Percentiles rank a stretch among this genome's conserved stretches.
phyloP scores from a whole-genome alignment of 2,113 vertebrate genomes.

The Microtus pennsylvanicus region DNA sequence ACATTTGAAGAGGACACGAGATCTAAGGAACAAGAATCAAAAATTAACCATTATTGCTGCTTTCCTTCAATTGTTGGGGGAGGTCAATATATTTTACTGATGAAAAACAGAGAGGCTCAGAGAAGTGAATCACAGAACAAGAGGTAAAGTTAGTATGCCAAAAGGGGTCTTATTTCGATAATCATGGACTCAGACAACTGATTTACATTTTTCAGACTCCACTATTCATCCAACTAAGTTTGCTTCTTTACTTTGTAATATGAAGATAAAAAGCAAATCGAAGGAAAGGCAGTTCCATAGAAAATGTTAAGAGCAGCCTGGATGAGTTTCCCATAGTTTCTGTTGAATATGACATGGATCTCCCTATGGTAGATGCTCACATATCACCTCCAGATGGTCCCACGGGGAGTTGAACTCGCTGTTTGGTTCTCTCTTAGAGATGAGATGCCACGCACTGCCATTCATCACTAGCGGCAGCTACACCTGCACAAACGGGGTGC shows the following conservation, averaged over 20 bases:
- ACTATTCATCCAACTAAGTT: not conserved
- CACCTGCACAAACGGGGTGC: slow-evolving; percentile 90
- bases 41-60: slow-evolving; percentile 4
- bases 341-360: not conserved
- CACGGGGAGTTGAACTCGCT: slow-evolving; percentile 29
- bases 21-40: slow-evolving; percentile 45
- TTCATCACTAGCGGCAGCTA: slow-evolving; percentile 91
- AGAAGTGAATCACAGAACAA: slow-evolving; percentile 46
- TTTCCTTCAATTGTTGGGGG: not conserved
- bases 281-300: not conserved
- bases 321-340: not conserved
- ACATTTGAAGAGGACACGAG: slow-evolving; percentile 38
- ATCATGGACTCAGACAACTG: not conserved
- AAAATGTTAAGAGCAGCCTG: slow-evolving; percentile 3
- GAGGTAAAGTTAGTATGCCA: not conserved
- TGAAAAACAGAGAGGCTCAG: slow-evolving; percentile 17
- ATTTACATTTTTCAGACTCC: slow-evolving; percentile 30
- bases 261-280: slow-evolving; percentile 35
- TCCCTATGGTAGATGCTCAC: not conserved
- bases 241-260: slow-evolving; percentile 18
- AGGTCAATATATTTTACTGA: slow-evolving; percentile 5
- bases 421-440: slow-evolving; percentile 84
- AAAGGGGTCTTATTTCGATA: not conserved
- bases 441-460: slow-evolving; percentile 91
- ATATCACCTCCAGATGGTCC: not conserved